Evolutionary conservation across 2,113 vertebrate species (phyloP).

Genomic region (Balaenoptera acutorostrata): DNA sequence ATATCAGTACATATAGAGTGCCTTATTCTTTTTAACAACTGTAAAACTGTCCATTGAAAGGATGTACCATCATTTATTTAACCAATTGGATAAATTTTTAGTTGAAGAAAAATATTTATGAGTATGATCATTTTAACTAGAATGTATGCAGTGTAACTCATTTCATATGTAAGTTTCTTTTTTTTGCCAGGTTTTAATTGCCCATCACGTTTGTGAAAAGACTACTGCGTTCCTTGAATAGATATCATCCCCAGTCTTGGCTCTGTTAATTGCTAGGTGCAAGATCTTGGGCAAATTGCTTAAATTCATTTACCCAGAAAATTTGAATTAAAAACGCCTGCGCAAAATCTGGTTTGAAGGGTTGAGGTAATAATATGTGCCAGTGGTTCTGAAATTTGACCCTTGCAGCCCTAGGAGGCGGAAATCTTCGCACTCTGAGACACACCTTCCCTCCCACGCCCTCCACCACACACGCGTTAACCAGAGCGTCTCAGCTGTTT

Average conservation of each 20-base stretch:
- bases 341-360: neutral
- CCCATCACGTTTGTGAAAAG: neutral
- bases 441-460: neutral
- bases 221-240: neutral
- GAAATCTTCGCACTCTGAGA: neutral
- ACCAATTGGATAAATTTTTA: neutral
- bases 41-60: neutral
- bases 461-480: neutral
- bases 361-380: neutral
- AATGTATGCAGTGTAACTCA: neutral
- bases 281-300: neutral
- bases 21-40: neutral
- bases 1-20: neutral
- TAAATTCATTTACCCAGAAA: neutral
- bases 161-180: neutral
- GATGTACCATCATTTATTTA: neutral
- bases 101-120: constrained; percentile 1
- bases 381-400: neutral
- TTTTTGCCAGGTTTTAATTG: neutral
- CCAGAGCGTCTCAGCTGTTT: neutral
- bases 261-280: neutral
- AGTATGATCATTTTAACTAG: neutral
- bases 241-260: too few species aligned
- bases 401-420: neutral
- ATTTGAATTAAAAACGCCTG: neutral